A percentile compares a stretch with the other conserved stretches of the same genome.
phyloP scores from a whole-genome alignment of 2,113 vertebrate genomes.

The Ochotona princeps region DNA sequence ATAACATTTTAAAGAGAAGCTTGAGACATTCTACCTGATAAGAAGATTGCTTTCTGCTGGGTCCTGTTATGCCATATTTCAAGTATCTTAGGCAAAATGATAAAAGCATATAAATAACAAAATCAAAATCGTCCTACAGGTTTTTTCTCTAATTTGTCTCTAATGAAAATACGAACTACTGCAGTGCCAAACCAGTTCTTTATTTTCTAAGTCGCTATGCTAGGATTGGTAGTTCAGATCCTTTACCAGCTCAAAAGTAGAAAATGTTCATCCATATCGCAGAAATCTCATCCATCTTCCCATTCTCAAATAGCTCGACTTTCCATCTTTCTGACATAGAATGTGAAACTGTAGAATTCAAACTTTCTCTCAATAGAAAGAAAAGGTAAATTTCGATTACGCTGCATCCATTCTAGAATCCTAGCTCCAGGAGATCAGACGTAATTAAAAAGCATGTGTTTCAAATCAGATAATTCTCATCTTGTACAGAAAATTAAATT shows the following conservation, averaged over 20 bases:
- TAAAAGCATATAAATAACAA: slow-evolving; percentile 20
- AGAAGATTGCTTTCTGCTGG: not conserved
- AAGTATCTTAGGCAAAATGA: not conserved
- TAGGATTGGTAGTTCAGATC: not conserved
- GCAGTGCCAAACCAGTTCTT: not conserved
- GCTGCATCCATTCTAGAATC: not conserved
- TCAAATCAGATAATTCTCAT: not conserved
- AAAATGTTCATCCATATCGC: not conserved
- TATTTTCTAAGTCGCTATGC: not conserved
- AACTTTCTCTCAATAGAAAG: not conserved
- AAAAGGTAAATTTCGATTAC: not conserved
- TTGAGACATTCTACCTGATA: not conserved
- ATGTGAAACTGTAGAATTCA: not conserved
- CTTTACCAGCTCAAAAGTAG: not conserved
- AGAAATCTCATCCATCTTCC: not conserved
- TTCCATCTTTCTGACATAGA: not conserved
- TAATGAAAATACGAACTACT: not conserved
- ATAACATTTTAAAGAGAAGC: not conserved
- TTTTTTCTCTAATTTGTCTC: not conserved
- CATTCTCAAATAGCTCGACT: not conserved
- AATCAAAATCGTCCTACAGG: not conserved
- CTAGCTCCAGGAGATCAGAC: not conserved
- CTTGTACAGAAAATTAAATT: not conserved
- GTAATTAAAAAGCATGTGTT: not conserved
- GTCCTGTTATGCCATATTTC: not conserved